Evolutionary conservation across 2,113 vertebrate species (phyloP).

Genomic region (Hippolais icterina): DNA sequence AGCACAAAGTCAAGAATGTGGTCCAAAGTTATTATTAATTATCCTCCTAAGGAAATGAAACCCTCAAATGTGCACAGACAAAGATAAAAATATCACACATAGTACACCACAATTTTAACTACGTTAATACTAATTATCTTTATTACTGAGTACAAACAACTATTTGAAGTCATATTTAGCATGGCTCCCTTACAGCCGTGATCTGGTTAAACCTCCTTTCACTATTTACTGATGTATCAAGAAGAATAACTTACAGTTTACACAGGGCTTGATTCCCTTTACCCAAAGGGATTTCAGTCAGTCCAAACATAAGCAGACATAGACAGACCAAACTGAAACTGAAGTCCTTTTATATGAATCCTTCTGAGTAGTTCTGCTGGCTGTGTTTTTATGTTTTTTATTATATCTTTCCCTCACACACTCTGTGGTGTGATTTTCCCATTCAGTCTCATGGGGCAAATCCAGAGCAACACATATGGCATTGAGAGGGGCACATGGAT

Average conservation of each 20-base stretch:
- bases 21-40: background rate
- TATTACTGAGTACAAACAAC: background rate
- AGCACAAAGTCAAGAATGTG: background rate
- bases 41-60: background rate
- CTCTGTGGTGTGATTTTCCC: background rate
- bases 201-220: background rate
- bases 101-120: background rate
- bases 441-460: background rate
- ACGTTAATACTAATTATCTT: background rate
- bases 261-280: background rate
- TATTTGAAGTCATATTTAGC: background rate
- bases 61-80: background rate
- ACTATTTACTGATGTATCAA: background rate
- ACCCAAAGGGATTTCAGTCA: background rate
- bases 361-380: background rate
- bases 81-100: background rate
- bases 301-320: background rate
- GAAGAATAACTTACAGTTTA: background rate
- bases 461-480: background rate
- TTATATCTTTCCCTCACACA: background rate
- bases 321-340: background rate
- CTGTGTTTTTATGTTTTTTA: accelerated
- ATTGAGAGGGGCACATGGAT: background rate
- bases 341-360: background rate
- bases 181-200: background rate